Base-by-base conservation (phyloP, 2,797 vertebrate genomes). In the Allobates femoralis region DNA sequence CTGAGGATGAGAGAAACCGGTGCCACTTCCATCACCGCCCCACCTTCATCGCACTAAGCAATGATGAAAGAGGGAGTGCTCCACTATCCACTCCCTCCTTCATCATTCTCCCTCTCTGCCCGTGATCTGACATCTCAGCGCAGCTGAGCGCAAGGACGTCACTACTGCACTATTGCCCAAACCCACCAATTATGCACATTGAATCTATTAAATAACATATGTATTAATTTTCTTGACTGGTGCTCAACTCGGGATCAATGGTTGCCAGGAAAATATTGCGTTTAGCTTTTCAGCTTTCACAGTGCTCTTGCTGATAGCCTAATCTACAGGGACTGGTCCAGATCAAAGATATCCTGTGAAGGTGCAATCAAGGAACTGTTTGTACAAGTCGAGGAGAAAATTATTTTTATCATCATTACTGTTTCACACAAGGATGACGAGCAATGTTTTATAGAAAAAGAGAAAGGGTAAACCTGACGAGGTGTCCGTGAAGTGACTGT, bases 401-500 rank as follows among this genome's bases (percentile, higher is more conserved):
- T n/a, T 37, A 12, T 69, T 71, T 41, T 23, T 71, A 14, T 5
- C 67, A 41, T 46, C 34, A 46, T 41, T n/a, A 71, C 12, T 71
- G n/a, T 41, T 71, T 41, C 37, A 41, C 21, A 71, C 10, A 46
- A 21, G 34, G 67, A 71, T 34, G 46, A 46, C 30, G 21, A 66
- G 67, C n/a, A 41, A 41, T n/a, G 10, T 71, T 37, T 41, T n/a
- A n/a, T 26, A 50, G n/a, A 21, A 14, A 1, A 74, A 50, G 21
- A 46, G 71, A 74, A 62, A 73, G 23, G 3, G 79, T 56, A 15
- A 19, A 41, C 10, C 53, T 41, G 32, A 30, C 26, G 76, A 34
- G 60, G 69, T 85, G 76, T 56, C 51, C 30, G 1, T 23, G n/a
- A 66, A 79, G 62, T 55, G 55, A 26, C 62, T 79, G 51, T 14